Conservation (phyloP, 2,113 vertebrate species). For the Cavia aperea region DNA sequence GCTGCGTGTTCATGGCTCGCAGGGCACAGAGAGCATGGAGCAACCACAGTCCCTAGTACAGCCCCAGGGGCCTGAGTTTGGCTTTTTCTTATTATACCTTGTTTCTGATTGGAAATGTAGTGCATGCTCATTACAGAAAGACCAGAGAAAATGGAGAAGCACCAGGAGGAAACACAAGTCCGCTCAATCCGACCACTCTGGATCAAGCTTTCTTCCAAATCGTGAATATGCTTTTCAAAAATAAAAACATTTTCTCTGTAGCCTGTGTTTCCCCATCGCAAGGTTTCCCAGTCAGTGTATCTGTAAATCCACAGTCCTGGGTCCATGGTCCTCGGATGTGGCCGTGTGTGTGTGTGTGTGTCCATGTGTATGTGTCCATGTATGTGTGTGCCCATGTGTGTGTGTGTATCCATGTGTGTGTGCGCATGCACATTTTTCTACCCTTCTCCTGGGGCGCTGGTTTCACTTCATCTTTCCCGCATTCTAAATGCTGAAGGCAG, state of each 20-base stretch:
- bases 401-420: not conserved
- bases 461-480: not conserved
- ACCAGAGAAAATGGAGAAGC: not conserved
- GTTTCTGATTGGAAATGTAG: not conserved
- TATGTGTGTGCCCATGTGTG: no score
- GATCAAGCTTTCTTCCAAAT: not conserved
- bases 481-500: not conserved
- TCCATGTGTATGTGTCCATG: not conserved
- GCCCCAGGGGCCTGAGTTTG: not conserved
- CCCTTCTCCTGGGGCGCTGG: not conserved
- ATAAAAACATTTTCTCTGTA: not conserved
- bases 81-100: not conserved
- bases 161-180: not conserved
- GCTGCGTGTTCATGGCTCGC: not conserved
- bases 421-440: not conserved
- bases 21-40: not conserved
- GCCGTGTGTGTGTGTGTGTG: not conserved
- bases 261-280: not conserved
- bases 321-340: fast-evolving
- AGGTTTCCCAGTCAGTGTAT: fast-evolving
- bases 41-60: not conserved
- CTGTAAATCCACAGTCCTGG: not conserved
- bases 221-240: not conserved
- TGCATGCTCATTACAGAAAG: not conserved
- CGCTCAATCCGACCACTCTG: not conserved